Percentiles rank a stretch among this genome's conserved stretches.
phyloP scores from a whole-genome alignment of 2,113 vertebrate species.

The Egretta garzetta region DNA sequence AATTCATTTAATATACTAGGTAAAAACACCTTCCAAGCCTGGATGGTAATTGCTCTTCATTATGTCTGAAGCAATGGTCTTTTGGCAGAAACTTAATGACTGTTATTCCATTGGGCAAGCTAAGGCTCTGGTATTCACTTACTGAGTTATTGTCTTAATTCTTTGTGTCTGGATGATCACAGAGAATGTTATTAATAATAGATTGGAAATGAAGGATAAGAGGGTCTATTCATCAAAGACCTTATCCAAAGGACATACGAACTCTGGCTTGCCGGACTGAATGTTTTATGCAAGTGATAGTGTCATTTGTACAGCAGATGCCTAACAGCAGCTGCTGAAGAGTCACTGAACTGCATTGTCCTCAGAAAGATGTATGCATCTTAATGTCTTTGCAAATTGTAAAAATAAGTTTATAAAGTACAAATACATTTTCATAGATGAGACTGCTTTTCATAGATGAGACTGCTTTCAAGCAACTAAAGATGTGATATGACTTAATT shows the following conservation, averaged over 20 bases:
- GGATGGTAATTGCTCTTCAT: not conserved
- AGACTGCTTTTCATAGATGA: not conserved
- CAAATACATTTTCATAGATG: not conserved
- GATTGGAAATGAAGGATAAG: conserved; percentile 19
- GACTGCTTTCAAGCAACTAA: not conserved
- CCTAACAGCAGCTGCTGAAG: not conserved
- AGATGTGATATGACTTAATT: not conserved
- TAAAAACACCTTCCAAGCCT: not conserved
- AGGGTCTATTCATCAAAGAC: not conserved
- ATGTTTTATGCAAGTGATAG: conserved; percentile 16
- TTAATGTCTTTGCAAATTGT: not conserved
- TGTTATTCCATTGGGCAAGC: not conserved
- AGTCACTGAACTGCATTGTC: conserved; percentile 18
- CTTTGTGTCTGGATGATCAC: conserved; percentile 31
- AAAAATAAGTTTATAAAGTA: not conserved
- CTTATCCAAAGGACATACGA: not conserved
- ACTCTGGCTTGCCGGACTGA: conserved; percentile 2
- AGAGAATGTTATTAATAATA: conserved; percentile 56
- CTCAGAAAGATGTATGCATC: not conserved
- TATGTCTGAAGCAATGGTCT: not conserved
- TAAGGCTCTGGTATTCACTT: not conserved
- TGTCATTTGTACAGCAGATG: not conserved
- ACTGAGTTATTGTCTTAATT: conserved; percentile 38
- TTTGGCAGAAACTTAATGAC: not conserved
- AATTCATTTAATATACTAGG: not conserved